Percentiles rank a stretch among this genome's conserved stretches.
These are phyloP conservation scores for Geococcyx californianus DNA, from an alignment of 2,113 vertebrate species.

Conservation along the genomic window DNA sequence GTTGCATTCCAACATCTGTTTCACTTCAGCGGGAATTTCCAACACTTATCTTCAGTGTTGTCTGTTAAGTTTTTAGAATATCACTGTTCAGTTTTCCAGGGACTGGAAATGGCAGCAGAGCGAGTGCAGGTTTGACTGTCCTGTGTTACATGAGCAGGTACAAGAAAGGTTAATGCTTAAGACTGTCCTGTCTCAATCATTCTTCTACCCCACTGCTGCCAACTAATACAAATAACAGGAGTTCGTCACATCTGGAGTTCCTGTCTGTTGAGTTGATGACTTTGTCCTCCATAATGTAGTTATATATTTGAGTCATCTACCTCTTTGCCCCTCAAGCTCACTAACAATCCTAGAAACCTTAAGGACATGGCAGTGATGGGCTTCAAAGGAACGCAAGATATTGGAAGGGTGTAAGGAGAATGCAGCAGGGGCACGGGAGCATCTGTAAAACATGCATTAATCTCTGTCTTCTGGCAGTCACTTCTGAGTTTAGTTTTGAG, in stretches of 20 bases:
- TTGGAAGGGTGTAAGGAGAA: not conserved
- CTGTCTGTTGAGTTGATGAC: not conserved
- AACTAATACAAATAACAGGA: too few species aligned
- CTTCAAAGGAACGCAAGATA: not conserved
- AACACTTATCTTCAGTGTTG: not conserved
- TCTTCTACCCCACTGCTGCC: not conserved
- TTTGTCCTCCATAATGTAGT: not conserved
- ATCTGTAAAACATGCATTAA: not conserved
- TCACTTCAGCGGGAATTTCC: constrained; percentile 40
- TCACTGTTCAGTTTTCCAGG: not conserved
- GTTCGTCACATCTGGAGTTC: not conserved
- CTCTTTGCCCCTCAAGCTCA: not conserved
- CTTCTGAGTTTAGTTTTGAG: not conserved
- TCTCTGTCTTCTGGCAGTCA: not conserved
- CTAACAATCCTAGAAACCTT: not conserved
- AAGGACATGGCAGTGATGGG: not conserved
- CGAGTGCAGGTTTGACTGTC: not conserved
- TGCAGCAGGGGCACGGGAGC: not conserved
- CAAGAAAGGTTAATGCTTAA: not conserved
- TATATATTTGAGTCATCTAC: not conserved
- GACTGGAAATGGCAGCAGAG: not conserved
- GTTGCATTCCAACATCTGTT: constrained; percentile 55
- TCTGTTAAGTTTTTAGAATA: not conserved
- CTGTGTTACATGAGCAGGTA: not conserved
- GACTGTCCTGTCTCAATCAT: not conserved